These are phyloP conservation scores for Agrochola litura DNA, from an alignment of 2,888 invertebrate genomes.

Conservation along the genomic window DNA sequence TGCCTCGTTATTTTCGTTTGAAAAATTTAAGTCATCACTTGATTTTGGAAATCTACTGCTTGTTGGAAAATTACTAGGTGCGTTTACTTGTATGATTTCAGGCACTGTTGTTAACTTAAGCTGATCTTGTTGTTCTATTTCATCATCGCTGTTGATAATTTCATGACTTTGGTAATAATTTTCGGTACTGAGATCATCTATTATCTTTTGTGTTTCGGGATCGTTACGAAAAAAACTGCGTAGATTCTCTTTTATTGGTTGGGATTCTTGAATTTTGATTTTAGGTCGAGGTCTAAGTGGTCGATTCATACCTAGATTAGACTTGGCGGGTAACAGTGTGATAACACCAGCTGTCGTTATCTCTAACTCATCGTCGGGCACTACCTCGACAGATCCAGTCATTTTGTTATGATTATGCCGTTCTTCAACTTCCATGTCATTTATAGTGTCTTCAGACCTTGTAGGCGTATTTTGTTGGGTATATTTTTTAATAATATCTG, in stretches of 20 bases:
- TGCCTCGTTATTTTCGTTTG: conserved; percentile 63
- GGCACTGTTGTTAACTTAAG: conserved; percentile 69
- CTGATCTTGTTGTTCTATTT: conserved; percentile 67
- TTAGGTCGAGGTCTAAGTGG: conserved; percentile 92
- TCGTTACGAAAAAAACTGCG: conserved; percentile 81
- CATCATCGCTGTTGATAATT: conserved; percentile 66
- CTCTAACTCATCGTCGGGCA: conserved; percentile 84
- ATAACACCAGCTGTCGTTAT: conserved; percentile 84
- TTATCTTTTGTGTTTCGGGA: conserved; percentile 74
- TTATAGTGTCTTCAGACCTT: conserved; percentile 65
- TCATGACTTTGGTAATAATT: conserved; percentile 72
- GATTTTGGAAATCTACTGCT: conserved; percentile 84
- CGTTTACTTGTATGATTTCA: conserved; percentile 71
- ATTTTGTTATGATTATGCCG: conserved; percentile 79
- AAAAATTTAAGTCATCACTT: conserved; percentile 77
- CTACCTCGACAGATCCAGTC: conserved; percentile 86
- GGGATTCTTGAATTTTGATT: conserved; percentile 78
- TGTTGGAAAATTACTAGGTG: conserved; percentile 67
- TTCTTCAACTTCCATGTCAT: conserved; percentile 73
- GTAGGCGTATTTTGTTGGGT: conserved; percentile 87
- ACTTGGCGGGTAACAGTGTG: conserved; percentile 94
- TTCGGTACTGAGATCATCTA: conserved; percentile 78
- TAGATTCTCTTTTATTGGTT: conserved; percentile 78
- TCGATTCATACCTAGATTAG: conserved; percentile 94
- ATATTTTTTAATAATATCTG: conserved; percentile 92